Base-by-base conservation (phyloP, 1,140 invertebrate species). In the Apocrypta bakeri region DNA sequence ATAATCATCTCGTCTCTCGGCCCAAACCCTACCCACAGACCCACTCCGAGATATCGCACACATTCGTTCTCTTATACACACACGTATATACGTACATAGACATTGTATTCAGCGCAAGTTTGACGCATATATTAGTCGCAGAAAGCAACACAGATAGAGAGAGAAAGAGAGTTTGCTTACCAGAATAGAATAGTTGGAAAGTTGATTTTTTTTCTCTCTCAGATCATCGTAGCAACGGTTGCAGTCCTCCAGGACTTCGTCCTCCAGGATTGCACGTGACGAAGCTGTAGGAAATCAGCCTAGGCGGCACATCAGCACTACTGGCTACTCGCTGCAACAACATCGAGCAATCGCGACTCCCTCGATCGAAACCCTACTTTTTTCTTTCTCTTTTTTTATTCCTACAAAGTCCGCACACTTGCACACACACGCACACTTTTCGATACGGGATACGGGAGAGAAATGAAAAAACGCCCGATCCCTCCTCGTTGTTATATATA, bases 181-280 rank as follows among this genome's bases (percentile, higher is more conserved):
- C 76, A 72, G 69, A 79, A 37, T 61, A n/a, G 21, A 61, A 6
- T 40, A 29, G 42, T 72, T 71, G 66, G 68, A 79, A 72, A 68
- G 29, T 72, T 66, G 31, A 31, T 29, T 33, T 0, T 3, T 12
- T 61, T 25, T 56, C 63, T 61, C 48, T 56, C 21, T 79, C 68
- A 72, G 48, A 79, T 79, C 78, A 79, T 79, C 42, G 78, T 72
- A 72, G 27, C 37, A 66, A 77, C 21, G 64, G 37, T 29, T 2
- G 40, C 31, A 14, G 12, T 21, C 17, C 48, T 56, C 48, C 48
- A n/a, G 48, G 48, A 21, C 33, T 14, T 56, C 14, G 40, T 74
- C 21, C 24, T 21, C 0, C 14, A 14, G 4, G 56, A 14, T 12
- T 40, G 69, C 33, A 33, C 21, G 69, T 40, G 69, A 40, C 33